Evolutionary conservation across 2,888 invertebrate genomes (phyloP), one percentile per base, ranked within the genome.

Genomic region (Antitype chi): DNA sequence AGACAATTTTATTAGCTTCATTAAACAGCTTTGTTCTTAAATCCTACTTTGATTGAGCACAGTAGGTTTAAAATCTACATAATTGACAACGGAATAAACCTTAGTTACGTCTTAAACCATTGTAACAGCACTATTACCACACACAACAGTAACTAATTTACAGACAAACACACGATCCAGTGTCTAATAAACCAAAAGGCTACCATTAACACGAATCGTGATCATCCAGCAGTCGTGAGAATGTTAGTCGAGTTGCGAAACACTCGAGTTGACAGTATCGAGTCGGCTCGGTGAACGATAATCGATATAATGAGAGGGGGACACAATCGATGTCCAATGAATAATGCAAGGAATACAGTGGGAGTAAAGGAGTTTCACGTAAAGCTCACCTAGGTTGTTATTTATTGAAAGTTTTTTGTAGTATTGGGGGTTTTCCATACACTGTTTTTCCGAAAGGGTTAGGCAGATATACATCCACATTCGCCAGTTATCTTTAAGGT

Each of bases 271-370:
- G 78, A 81, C 75, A 74, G 73, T 82, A 87, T 89, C 82, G 87
- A 89, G 84, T 88, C 60, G 80, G 66, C 63, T 67, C 59, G 70
- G 70, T 70, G 74, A 74, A 75, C 84, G 83, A 84, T 88, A 88
- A 89, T 89, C 89, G 87, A 89, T 89, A 76, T 87, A 87, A 88
- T 84, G 76, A 82, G 82, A 66, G 83, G 86, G 85, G 85, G 70
- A n/a, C 52, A 53, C 77, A 87, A 89, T 90, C 89, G 89, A 90
- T 90, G 76, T 17, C 53, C 67, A 78, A 86, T 90, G 76, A 81
- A 82, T 90, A 86, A 90, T 90, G 88, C 88, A 90, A 60, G 32
- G 59, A 69, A 23, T 69, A 17, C 55, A 38, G 66, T 72, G 67
- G 69, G 5, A 57, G n/a, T 64, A 43, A 52, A 63, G 68, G 32